Evolutionary conservation across 2,888 invertebrate genomes (phyloP), one percentile per base, ranked within the genome.

Genomic region (Eupeodes luniger): DNA sequence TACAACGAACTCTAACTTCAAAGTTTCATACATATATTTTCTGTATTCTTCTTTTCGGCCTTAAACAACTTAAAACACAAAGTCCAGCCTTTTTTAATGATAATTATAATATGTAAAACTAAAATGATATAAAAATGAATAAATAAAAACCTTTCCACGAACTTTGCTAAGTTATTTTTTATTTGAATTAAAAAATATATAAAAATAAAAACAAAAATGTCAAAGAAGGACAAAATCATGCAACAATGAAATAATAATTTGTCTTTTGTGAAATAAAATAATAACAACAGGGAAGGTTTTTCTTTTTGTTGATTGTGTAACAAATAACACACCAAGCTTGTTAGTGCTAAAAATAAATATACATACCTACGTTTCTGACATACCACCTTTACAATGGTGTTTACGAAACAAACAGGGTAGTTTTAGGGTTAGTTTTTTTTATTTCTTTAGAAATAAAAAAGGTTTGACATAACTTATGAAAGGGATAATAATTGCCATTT

Each of bases 201-300:
- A 14, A 14, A 61, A 36, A 14, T 14, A 36, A 36, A 36, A 61
- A 49, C 12, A 36, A 61, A 9, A 51, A 53, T 66, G n/a, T 53
- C 66, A 64, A 47, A 74, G n/a, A 69, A 27, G n/a, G 44, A 59
- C 66, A 34, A 44, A 53, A 61, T 81, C 75, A 81, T 75, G 67
- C 75, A 75, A 61, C 66, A 67, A 75, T n/a, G 47, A 51, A 36
- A 61, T 67, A 47, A 69, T 19, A 47, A 47, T n/a, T 57, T 57
- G 19, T 61, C 51, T 61, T 57, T n/a, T 57, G 12, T 47, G 61
- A 9, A 27, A 27, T 64, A 1, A 19, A 40, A 44, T 3, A 44
- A 55, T 53, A 53, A 64, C 7, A 36, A 10, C 12, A 16, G 2
- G 5, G 34, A 47, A 36, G 36, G 14, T 61, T 61, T n/a, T n/a